Evolutionary conservation across 1,140 invertebrate genomes (phyloP).

Genomic region (Diabrotica undecimpunctata): DNA sequence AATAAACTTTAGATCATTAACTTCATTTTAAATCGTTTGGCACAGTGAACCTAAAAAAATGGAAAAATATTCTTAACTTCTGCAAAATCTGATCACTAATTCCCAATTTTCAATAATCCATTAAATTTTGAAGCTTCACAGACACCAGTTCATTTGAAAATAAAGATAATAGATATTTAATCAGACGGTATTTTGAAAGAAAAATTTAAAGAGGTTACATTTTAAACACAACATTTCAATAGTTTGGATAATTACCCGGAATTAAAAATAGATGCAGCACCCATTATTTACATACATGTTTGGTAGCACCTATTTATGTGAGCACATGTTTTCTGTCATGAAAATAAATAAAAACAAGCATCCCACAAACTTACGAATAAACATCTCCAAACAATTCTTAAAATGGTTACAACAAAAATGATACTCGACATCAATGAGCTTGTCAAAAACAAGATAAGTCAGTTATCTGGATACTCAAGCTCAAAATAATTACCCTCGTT

Average conservation of each 20-base stretch:
- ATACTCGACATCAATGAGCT: background rate
- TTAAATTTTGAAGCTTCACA: no score
- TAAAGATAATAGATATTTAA: no score
- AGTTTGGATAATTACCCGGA: background rate
- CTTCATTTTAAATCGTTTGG: background rate
- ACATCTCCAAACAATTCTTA: background rate
- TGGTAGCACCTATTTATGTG: background rate
- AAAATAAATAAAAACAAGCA: background rate
- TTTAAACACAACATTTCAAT: no score
- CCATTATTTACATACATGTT: background rate
- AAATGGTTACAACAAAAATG: background rate
- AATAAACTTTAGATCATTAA: no score
- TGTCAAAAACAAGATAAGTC: background rate
- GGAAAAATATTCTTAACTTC: background rate
- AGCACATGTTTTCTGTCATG: background rate
- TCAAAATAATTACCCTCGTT: background rate
- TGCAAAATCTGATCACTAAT: background rate
- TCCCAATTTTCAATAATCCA: no score
- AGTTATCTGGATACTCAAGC: background rate
- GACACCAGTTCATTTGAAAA: no score
- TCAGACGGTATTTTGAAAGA: no score
- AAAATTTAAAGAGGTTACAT: no score
- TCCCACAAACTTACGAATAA: background rate
- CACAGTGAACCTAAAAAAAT: background rate
- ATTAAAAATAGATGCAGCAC: background rate